Evolutionary conservation across 1,140 invertebrate genomes (phyloP).

Genomic region (Lycorma delicatula): DNA sequence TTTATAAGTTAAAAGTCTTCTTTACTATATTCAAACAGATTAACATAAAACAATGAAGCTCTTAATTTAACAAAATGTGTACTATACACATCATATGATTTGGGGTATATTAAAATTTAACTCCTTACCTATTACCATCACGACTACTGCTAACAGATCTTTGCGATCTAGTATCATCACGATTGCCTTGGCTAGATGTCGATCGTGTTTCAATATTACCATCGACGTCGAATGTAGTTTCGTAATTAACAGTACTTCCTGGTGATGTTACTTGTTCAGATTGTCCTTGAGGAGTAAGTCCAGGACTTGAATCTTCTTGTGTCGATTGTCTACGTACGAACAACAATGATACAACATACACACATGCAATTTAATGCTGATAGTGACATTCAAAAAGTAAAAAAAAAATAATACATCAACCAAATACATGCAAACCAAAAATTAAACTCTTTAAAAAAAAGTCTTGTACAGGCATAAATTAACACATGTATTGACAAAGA

Average conservation of each 20-base stretch:
- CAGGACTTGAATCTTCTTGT: conserved; percentile 24
- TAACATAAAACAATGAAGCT: no score
- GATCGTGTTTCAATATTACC: conserved; percentile 68
- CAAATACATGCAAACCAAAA: no score
- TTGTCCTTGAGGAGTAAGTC: conserved; percentile 17
- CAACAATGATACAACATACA: no score
- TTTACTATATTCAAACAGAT: no score
- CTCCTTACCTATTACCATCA: conserved; percentile 52
- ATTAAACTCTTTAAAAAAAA: no score
- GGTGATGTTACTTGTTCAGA: conserved; percentile 12
- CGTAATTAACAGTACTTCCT: conserved; percentile 53
- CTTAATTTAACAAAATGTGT: no score
- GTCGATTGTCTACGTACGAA: conserved; percentile 27
- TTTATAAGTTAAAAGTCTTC: no score
- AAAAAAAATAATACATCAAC: conserved; percentile 12
- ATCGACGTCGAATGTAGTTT: conserved; percentile 73
- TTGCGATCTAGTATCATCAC: conserved; percentile 54
- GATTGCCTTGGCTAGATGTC: conserved; percentile 41
- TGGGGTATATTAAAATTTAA: not conserved
- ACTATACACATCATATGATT: no score
- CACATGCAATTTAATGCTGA: conserved; percentile 12
- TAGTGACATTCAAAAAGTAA: not conserved
- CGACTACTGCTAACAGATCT: conserved; percentile 50
- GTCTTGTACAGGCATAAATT: no score
- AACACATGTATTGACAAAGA: no score